Base-by-base conservation (phyloP, 2,888 invertebrate species). In the Pemphredon lugubris region DNA sequence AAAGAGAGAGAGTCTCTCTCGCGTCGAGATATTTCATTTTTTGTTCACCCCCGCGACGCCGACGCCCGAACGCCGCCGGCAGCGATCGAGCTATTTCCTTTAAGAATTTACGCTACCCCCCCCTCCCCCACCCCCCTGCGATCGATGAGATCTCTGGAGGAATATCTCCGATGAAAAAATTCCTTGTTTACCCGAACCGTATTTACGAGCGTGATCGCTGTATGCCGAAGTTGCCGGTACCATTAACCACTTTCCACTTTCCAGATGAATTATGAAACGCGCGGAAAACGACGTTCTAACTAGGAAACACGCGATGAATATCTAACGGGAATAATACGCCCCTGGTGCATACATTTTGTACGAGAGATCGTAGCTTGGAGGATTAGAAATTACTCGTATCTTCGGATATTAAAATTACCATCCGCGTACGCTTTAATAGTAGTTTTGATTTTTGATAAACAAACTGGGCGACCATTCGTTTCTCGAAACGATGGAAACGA, bases 21-120 rank as follows among this genome's bases (percentile, higher is more conserved):
- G 16, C 44, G 32, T 40, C 48, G 32, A 63, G 70, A 65, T 60
- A 60, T 73, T 64, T 64, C 73, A 73, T 73, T 73, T 72, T 64
- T 73, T 40, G 54, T 54, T 39, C 58, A 42, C 45, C 32, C 21
- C 37, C 65, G 40, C 30, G 40, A 53, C 37, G 42, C 26, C 30
- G 26, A 14, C 26, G 44, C 13, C n/a, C 45, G 21, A 45, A n/a
- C 45, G 45, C n/a, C 20, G 11, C 48, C 63, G 44, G 63, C n/a
- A 44, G 16, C 64, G 64, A 60, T 60, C 54, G 55, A 30, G 51
- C 50, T 37, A 42, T 72, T 72, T 58, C 50, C 67, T 72, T 72
- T 68, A 72, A 57, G 68, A 68, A 72, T 72, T 67, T 44, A 66
- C 69, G 30, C 32, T 20, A 18, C 20, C 32, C 21, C 20, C 13